Evolutionary conservation across 2,888 invertebrate species (phyloP).

Genomic region (Callosobruchus maculatus): DNA sequence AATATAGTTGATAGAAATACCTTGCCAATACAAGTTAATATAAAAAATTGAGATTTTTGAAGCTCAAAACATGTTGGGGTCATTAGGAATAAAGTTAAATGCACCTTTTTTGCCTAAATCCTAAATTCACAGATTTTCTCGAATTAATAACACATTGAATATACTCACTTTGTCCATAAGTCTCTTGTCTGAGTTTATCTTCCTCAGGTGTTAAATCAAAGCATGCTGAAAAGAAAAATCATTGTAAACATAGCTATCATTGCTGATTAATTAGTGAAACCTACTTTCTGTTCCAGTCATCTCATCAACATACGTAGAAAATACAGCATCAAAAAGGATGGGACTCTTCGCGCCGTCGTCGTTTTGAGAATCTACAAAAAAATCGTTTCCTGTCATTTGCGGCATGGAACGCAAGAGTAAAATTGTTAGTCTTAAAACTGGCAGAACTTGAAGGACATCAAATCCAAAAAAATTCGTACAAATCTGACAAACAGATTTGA

Average conservation of each 20-base stretch:
- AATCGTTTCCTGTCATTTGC: neutral
- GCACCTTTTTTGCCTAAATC: no score
- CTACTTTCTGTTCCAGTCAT: slow-evolving; percentile 40
- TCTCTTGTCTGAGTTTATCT: slow-evolving; percentile 26
- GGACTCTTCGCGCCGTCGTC: slow-evolving; percentile 29
- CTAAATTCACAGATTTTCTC: no score
- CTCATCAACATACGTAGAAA: slow-evolving; percentile 38
- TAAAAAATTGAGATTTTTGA: no score
- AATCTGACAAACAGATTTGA: neutral
- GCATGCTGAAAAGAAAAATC: slow-evolving; percentile 29
- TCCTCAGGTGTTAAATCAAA: slow-evolving; percentile 36
- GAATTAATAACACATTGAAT: no score
- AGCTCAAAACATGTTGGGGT: no score
- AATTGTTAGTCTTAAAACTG: neutral
- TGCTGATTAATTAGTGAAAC: neutral
- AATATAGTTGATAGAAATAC: no score
- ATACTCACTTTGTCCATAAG: slow-evolving; percentile 33
- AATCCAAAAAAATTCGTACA: neutral
- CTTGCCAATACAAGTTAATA: no score
- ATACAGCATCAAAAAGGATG: slow-evolving; percentile 31
- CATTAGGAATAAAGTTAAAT: no score
- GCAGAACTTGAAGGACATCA: neutral
- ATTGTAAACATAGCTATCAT: neutral
- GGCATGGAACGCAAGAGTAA: neutral
- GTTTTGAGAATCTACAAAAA: slow-evolving; percentile 2